phyloP scores from a whole-genome alignment of 1,140 invertebrate genomes.

The Atta cephalotes region DNA sequence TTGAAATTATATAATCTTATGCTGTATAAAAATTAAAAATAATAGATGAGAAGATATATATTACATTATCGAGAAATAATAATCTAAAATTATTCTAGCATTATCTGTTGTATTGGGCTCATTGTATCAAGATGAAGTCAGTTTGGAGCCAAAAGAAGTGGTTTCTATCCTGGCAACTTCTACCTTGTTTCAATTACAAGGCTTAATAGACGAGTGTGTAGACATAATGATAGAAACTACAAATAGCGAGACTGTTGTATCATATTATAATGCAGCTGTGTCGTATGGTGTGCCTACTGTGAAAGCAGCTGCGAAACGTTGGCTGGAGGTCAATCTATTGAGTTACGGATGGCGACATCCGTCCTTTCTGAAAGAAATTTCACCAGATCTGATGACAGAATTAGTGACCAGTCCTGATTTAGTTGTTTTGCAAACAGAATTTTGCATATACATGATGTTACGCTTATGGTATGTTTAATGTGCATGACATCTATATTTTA shows the following conservation, averaged over 20 bases:
- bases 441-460: slow-evolving; percentile 92
- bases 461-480: slow-evolving; percentile 88
- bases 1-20: background rate
- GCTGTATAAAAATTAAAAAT: background rate
- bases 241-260: slow-evolving; percentile 90
- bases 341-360: slow-evolving; percentile 87
- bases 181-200: slow-evolving; percentile 92
- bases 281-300: slow-evolving; percentile 90
- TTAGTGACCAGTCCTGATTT: slow-evolving; percentile 90
- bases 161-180: slow-evolving; percentile 91
- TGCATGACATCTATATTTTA: background rate
- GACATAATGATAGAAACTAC: slow-evolving; percentile 93
- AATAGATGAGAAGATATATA: background rate
- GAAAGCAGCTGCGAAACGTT: slow-evolving; percentile 89
- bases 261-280: slow-evolving; percentile 90
- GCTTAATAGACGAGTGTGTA: slow-evolving; percentile 91
- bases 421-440: slow-evolving; percentile 93
- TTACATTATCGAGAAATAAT: background rate
- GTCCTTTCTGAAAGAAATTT: slow-evolving; percentile 88
- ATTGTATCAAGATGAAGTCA: slow-evolving; percentile 92
- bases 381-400: slow-evolving; percentile 89
- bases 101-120: slow-evolving; percentile 92
- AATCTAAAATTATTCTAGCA: slow-evolving; percentile 83
- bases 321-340: slow-evolving; percentile 91
- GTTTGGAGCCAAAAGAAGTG: slow-evolving; percentile 90